Evolutionary conservation across 37 sponge, comb jelly and placozoan genomes (phyloP).

Genomic region (Lycopodina hypogea): DNA sequence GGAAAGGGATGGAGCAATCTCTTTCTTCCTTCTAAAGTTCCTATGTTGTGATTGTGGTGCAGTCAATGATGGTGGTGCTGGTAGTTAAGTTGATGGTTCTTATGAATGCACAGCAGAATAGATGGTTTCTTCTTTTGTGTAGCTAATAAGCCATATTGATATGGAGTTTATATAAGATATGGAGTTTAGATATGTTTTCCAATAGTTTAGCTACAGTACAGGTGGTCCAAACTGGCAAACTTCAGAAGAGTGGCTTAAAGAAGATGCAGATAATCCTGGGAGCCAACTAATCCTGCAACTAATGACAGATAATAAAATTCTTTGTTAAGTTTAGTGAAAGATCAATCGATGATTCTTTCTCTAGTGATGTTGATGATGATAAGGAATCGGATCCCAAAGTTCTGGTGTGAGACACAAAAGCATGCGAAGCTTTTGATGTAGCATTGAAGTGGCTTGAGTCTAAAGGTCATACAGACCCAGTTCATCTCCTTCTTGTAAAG

Average conservation of each 20-base stretch:
- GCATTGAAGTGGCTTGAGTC: not conserved
- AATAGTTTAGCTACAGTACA: not conserved
- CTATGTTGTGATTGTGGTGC: too few species aligned
- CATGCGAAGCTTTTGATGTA: not conserved
- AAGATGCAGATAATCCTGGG: not conserved
- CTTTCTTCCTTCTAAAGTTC: not conserved
- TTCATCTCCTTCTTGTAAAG: not conserved
- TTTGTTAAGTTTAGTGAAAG: not conserved
- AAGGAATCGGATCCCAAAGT: not conserved
- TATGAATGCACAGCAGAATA: too few species aligned
- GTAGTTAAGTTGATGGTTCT: not conserved
- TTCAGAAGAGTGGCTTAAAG: not conserved
- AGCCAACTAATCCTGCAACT: too few species aligned
- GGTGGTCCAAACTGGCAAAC: not conserved
- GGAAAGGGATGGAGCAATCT: conserved; percentile 10
- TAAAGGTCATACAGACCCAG: not conserved
- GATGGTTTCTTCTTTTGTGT: too few species aligned
- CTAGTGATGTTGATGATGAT: not conserved
- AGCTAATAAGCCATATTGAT: not conserved
- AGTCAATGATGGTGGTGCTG: not conserved
- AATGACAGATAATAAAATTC: not conserved
- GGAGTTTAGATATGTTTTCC: not conserved
- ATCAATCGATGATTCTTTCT: not conserved
- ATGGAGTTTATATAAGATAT: not conserved
- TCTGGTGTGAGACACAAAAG: not conserved